Percentiles rank a stretch among this genome's conserved stretches.
phyloP scores from a whole-genome alignment of 2,888 invertebrate genomes.

The Dryocosmus kuriphilus region DNA sequence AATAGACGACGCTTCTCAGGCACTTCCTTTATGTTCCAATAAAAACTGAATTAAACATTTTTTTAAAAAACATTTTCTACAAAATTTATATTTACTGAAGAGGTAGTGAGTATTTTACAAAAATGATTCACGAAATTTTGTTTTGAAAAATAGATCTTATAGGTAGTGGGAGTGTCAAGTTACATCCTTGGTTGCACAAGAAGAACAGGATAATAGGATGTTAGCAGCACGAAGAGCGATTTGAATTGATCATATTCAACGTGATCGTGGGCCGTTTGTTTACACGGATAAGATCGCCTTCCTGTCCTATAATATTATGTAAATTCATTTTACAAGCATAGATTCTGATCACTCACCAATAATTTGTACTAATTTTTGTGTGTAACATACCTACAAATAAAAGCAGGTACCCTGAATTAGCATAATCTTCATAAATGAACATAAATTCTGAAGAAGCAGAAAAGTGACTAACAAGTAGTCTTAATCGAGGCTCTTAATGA shows the following conservation, averaged over 20 bases:
- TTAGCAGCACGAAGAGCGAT: conserved; percentile 1
- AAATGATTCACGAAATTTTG: not conserved
- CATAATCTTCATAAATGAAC: not conserved
- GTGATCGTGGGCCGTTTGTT: conserved; percentile 22
- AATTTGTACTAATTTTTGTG: not conserved
- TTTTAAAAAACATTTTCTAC: no score
- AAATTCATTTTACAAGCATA: not conserved
- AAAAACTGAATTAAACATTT: no score
- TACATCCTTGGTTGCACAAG: conserved; percentile 9
- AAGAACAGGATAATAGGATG: conserved; percentile 9
- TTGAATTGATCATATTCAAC: conserved; percentile 14
- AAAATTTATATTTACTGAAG: no score
- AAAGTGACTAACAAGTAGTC: not conserved
- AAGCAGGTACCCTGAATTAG: not conserved
- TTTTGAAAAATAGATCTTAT: conserved; percentile 4
- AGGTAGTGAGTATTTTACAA: no score
- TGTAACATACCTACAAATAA: not conserved
- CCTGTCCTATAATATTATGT: not conserved
- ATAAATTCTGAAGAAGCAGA: not conserved
- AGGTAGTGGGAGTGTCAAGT: conserved; percentile 7
- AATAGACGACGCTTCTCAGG: not conserved
- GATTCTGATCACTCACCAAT: not conserved
- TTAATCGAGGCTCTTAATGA: not conserved
- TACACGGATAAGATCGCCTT: conserved; percentile 23
- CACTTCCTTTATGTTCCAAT: not conserved